These are phyloP conservation scores for Malthinus flaveolus DNA, from an alignment of 2,888 invertebrate genomes.

Conservation along the genomic window DNA sequence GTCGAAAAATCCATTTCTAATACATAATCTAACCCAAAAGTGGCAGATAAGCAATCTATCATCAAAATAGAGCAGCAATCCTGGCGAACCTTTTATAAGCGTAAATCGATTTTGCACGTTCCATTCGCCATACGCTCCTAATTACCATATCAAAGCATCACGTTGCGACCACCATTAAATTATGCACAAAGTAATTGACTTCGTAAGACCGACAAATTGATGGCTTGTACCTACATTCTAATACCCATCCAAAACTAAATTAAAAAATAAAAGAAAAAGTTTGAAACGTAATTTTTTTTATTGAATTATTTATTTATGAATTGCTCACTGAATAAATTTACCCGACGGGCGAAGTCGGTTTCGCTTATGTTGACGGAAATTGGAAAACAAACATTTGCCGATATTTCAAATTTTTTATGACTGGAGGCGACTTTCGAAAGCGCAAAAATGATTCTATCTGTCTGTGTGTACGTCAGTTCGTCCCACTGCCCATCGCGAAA, in stretches of 20 bases:
- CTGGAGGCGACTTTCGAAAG: too few species aligned
- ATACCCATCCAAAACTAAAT: constrained; percentile 12
- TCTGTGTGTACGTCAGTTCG: too few species aligned
- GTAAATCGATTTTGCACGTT: constrained; percentile 18
- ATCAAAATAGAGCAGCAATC: constrained; percentile 2
- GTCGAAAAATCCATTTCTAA: too few species aligned
- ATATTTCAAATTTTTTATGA: too few species aligned
- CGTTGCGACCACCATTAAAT: constrained; percentile 43
- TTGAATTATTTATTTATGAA: not conserved
- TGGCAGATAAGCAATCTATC: not conserved
- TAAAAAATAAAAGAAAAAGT: not conserved
- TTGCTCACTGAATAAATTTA: not conserved
- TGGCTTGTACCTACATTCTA: constrained; percentile 31
- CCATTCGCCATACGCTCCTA: constrained; percentile 41
- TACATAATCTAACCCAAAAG: not conserved
- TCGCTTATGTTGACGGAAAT: too few species aligned
- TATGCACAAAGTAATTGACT: constrained; percentile 42
- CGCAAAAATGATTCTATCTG: too few species aligned
- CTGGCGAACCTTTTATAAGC: constrained; percentile 3
- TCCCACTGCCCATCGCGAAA: too few species aligned
- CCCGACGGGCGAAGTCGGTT: too few species aligned
- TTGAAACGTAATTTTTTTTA: not conserved
- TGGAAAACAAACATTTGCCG: too few species aligned
- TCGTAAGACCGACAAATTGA: constrained; percentile 35
- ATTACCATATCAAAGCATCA: constrained; percentile 47